Evolutionary conservation across 2,113 vertebrate genomes (phyloP).

Genomic region (Corydoras sp.): DNA sequence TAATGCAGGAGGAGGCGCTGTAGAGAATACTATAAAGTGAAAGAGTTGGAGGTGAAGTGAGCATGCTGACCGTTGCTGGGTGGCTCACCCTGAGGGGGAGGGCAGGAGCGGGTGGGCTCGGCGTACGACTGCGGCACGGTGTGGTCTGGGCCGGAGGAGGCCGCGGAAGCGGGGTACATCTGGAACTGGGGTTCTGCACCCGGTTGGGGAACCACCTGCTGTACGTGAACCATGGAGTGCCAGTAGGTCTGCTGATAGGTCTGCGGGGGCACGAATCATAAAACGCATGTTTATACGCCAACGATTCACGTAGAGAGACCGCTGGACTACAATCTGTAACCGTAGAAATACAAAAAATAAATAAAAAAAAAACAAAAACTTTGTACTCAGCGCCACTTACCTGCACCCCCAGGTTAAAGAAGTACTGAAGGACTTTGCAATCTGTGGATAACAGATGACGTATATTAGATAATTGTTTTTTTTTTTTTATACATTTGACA

Average conservation of each 20-base stretch:
- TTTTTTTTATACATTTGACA: no score
- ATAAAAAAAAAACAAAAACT: no score
- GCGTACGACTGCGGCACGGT: conserved; percentile 59
- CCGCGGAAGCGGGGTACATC: conserved; percentile 55
- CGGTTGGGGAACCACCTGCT: conserved; percentile 63
- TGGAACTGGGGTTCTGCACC: conserved; percentile 69
- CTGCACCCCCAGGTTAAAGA: conserved; percentile 92
- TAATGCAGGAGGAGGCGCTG: not conserved
- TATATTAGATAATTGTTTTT: no score
- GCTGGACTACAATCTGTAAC: no score
- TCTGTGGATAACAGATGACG: conserved; percentile 60
- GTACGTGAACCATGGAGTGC: conserved; percentile 71
- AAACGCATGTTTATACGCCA: not conserved
- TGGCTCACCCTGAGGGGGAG: conserved; percentile 59
- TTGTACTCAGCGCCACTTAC: conserved; percentile 57
- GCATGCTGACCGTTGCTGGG: conserved; percentile 60
- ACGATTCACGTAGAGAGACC: not conserved
- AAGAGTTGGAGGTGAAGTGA: not conserved
- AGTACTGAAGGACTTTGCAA: conserved; percentile 87
- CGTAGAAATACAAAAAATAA: no score
- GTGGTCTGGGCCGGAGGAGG: conserved; percentile 57
- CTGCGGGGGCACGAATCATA: conserved; percentile 51
- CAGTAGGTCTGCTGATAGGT: conserved; percentile 85
- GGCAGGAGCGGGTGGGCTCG: conserved; percentile 61
- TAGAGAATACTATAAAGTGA: not conserved